Conservation (phyloP, 1,140 invertebrate genomes). For the Glomeris maerens region DNA sequence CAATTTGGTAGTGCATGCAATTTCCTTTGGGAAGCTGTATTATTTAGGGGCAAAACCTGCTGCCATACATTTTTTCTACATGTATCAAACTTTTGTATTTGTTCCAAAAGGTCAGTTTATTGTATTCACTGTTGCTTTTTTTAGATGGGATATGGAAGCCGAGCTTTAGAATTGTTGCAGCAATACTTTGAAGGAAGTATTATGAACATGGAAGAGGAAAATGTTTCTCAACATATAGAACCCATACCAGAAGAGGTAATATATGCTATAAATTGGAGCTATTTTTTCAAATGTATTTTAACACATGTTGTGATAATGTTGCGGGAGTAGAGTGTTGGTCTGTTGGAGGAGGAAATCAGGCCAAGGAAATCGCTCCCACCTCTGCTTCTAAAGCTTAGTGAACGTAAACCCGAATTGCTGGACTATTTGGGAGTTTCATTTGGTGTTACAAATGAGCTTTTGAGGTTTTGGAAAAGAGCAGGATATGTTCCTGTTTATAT, state of each 20-base stretch:
- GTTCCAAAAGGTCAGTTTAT: constrained; percentile 16
- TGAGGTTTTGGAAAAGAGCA: constrained; percentile 85
- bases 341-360: constrained; percentile 27
- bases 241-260: constrained; percentile 40
- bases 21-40: too few species aligned
- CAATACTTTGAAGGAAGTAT: constrained; percentile 82
- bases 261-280: too few species aligned
- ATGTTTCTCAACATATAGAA: constrained; percentile 23
- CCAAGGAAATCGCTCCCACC: constrained; percentile 39
- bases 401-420: constrained; percentile 68
- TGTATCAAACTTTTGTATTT: too few species aligned
- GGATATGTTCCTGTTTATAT: constrained; percentile 83
- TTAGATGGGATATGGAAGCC: constrained; percentile 87
- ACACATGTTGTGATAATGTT: neutral
- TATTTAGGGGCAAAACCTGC: too few species aligned
- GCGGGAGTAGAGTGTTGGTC: constrained; percentile 21
- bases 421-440: constrained; percentile 93
- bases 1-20: too few species aligned
- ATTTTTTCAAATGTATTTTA: neutral
- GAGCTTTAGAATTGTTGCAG: constrained; percentile 65
- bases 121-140: constrained; percentile 17
- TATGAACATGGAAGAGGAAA: constrained; percentile 46
- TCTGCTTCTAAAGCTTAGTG: constrained; percentile 47
- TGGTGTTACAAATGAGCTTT: constrained; percentile 63
- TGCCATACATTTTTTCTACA: too few species aligned